Percentiles rank a stretch among this genome's conserved stretches.
Evolutionary conservation across 2,888 invertebrate species (phyloP).

Genomic region (Isotomurus palustris): DNA sequence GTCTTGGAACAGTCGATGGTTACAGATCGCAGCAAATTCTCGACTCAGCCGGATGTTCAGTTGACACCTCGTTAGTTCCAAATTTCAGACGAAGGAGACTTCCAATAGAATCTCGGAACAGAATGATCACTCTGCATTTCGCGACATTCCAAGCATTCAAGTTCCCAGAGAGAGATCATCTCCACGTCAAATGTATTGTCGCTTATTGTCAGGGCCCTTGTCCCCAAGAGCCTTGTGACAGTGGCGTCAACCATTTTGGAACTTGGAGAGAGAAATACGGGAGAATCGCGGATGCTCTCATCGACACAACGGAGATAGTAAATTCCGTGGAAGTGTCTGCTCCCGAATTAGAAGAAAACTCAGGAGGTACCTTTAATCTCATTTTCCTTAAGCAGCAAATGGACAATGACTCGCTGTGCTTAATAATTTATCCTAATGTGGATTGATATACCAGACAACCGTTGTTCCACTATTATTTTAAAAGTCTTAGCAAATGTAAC

Average conservation of each 20-base stretch:
- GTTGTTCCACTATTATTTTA: no score
- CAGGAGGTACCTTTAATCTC: conserved; percentile 3
- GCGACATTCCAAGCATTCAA: conserved; percentile 75
- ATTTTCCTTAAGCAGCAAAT: neutral
- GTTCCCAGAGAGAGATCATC: conserved; percentile 71
- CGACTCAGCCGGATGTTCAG: conserved; percentile 44
- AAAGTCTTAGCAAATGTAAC: no score
- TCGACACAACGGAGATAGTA: conserved; percentile 68
- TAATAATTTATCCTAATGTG: no score
- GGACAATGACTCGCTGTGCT: no score
- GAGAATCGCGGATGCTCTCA: conserved; percentile 49
- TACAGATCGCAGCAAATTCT: conserved; percentile 43
- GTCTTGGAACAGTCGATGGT: conserved; percentile 34
- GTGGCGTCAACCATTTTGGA: conserved; percentile 42
- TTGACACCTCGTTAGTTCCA: conserved; percentile 42
- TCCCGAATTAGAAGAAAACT: conserved; percentile 62
- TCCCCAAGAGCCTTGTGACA: conserved; percentile 55
- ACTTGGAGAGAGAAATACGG: conserved; percentile 44
- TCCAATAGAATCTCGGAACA: conserved; percentile 43
- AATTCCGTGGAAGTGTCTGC: conserved; percentile 75
- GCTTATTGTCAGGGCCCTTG: conserved; percentile 71
- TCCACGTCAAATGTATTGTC: conserved; percentile 72
- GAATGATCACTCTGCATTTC: conserved; percentile 47
- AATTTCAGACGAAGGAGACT: conserved; percentile 44
- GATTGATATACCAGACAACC: no score